Evolutionary conservation across 2,888 invertebrate genomes (phyloP), one percentile per base, ranked within the genome.

Genomic region (Poecilobothrus nobilitatus): DNA sequence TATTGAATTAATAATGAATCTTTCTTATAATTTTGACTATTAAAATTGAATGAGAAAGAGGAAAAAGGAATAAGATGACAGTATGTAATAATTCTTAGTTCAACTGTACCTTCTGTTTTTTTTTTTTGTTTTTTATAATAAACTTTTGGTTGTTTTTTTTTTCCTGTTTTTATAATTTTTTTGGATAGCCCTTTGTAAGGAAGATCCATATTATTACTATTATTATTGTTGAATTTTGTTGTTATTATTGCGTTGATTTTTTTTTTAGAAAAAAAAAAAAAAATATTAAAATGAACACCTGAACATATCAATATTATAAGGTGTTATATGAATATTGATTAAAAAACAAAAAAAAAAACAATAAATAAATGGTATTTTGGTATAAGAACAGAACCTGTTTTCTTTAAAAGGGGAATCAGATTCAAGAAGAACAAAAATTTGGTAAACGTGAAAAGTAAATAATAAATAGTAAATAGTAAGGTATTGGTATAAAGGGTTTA

Each of bases 211-310:
- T 53, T 53, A 2, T 18, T 53, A 53, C 12, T 53, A 41, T 41
- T 41, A 8, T 41, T 12, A 8, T 27, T 37, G 37, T 53, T 53
- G 6, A 9, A 9, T 44, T 15, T 44, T 44, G 15, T 53, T 53
- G 53, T 53, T 9, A 12, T 44, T 10, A 7, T 44, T 10, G 15
- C 8, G 3, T 44, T n/a, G n/a, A n/a, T n/a, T n/a, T n/a, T n/a
- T n/a, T 53, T 18, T 53, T 18, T 12, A 37, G 7, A 37, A 37
- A 37, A 37, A 37, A 37, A 53, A 53, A 53, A 53, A 6, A n/a
- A n/a, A 53, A 53, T 18, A 53, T 53, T 53, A 53, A 53, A 53
- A 53, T 53, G 53, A 53, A 53, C 53, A 53, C 53, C 53, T 53
- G 53, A 53, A 53, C 5, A 53, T 53, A 53, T 53, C 53, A 53